These are phyloP conservation scores for Sinonovacula constricta DNA, from an alignment of 1,140 invertebrate species.

Conservation along the genomic window DNA sequence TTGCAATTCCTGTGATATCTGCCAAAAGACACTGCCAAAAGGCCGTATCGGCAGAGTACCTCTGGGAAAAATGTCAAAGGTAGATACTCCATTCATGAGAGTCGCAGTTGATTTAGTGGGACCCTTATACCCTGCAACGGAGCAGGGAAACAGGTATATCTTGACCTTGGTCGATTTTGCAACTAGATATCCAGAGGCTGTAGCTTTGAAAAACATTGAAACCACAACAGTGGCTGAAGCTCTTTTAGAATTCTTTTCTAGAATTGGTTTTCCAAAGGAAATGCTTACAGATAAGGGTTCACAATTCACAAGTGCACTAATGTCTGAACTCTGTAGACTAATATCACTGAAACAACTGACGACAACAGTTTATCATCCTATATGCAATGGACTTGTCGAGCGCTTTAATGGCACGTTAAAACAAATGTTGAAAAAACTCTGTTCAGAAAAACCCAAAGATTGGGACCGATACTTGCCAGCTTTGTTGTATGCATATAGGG, in stretches of 20 bases:
- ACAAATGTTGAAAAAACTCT: not conserved
- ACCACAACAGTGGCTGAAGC: conserved; percentile 31
- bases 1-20: conserved; percentile 50
- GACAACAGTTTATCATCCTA: conserved; percentile 20
- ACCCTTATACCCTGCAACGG: not conserved
- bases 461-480: not conserved
- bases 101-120: conserved; percentile 36
- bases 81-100: conserved; percentile 29
- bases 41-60: not conserved
- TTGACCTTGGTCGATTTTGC: conserved; percentile 33
- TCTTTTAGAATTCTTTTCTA: conserved; percentile 65
- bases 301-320: conserved; percentile 29
- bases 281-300: conserved; percentile 26
- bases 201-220: conserved; percentile 30
- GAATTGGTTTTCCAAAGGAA: conserved; percentile 74
- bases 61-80: conserved; percentile 21
- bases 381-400: conserved; percentile 41
- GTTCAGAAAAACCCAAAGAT: not conserved
- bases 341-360: conserved; percentile 14
- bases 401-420: conserved; percentile 53
- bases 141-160: conserved; percentile 32
- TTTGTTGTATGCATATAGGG: not conserved
- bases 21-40: conserved; percentile 40
- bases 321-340: conserved; percentile 18
- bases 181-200: conserved; percentile 39